Evolutionary conservation across 2,113 vertebrate species (phyloP), one percentile per base, ranked within the genome.

Genomic region (Burhinus oedicnemus): DNA sequence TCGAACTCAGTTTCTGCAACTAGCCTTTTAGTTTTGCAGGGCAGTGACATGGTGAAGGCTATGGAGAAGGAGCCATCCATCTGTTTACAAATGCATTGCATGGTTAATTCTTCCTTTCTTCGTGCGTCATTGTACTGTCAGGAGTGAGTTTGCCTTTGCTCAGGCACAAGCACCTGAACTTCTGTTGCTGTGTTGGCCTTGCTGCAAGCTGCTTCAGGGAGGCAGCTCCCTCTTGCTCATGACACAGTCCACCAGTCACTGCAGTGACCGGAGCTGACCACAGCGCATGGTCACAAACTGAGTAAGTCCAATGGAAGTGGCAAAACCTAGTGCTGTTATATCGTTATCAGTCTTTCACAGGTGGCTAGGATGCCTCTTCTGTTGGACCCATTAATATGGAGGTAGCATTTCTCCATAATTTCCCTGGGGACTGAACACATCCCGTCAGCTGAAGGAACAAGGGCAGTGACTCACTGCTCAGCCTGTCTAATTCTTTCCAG

Each of bases 91-190:
- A 60, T 57, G 34, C 32, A 45, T 86, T 51, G n/a, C 11, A 6
- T 45, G 14, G 36, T 57, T 80, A 51, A 81, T 89, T 42, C 12
- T 86, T 69, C 47, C 49, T 87, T 87, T 87, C 49, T 54, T 57
- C 1, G 0, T 45, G 6, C 82, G 34, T n/a, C 5, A 2, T 23
- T 15, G 7, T 27, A 36, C 27, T 1, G 0, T 62, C 44, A 81
- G 83, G 25, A 84, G 8, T 20, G 26, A 65, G 49, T 51, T 80
- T 58, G 18, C n/a, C 2, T 1, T 80, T 57, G 20, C 60, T 61
- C 18, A 27, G 80, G 27, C 29, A 34, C 30, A 62, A 42, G 15
- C 6, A 20, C 25, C 27, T 15, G 51, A 75, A 21, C 58, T 70
- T 70, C 60, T 71, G 16, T 36, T 69, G 60, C 77, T 66, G 29